Base-by-base conservation (phyloP, 2,113 vertebrate genomes). In the Charadrius vociferus region DNA sequence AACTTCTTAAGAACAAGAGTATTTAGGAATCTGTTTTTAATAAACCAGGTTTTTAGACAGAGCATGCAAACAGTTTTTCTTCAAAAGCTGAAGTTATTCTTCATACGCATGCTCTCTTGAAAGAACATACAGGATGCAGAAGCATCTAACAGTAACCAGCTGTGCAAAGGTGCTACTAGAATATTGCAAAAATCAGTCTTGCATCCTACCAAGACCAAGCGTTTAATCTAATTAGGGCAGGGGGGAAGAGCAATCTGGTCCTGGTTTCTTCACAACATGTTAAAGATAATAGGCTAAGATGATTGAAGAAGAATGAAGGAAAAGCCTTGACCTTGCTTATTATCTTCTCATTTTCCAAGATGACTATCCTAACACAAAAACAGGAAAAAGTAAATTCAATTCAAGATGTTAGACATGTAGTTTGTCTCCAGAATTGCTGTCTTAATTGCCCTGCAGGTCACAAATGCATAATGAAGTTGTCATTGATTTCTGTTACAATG, bases 401-500 rank as follows among this genome's bases (percentile, higher is more conserved):
- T 87, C 81, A 81, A 84, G 36, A 70, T 74, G 63, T 67, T 53
- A 12, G 10, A 72, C 15, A 16, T 2, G 14, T 16, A 77, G 53
- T 32, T 65, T 58, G 53, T 79, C 81, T 93, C 62, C 41, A 92
- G 37, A 81, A 91, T 22, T 34, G 74, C 93, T 91, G 67, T 80
- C 88, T 78, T 89, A 89, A 94, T 85, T 86, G 70, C 43, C 37
- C 26, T 65, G 65, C 77, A 95, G 78, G 77, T 94, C 26, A 12
- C 77, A 68, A 93, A 87, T 11, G 75, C 41, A n/a, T 66, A 89
- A 95, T 49, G 49, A 91, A 94, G 45, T 85, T 95, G 88, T 68
- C 81, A 91, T 24, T 78, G 81, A 95, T 92, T 94, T 84, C 45
- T 89, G 26, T 82, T 85, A 41, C 68, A 65, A 73, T 85, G 91